Evolutionary conservation across 2,888 invertebrate species (phyloP), one percentile per base, ranked within the genome.

Genomic region (Patella depressa): DNA sequence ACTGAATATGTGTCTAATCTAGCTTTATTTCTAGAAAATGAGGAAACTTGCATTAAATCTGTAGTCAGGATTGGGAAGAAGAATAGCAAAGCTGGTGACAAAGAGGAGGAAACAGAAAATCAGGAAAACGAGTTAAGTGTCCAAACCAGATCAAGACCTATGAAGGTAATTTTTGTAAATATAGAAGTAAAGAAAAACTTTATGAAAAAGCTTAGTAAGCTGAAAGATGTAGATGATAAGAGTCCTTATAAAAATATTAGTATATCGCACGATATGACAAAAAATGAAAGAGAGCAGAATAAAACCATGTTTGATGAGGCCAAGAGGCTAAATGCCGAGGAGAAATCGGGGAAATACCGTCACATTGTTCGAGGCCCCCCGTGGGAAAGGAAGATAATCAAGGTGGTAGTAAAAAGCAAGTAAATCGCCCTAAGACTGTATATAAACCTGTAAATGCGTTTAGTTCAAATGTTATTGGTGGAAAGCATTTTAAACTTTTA

Each of bases 361-460:
- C 19, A 14, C 17, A 7, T 59, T 2, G 59, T 59, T 14, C 1
- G 59, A 17, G 15, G 59, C 11, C 59, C 59, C 17, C 59, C 59
- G 4, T 57, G 57, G 57, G 57, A 14, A 57, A 57, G 57, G 57
- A 14, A n/a, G 15, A 57, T 4, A 57, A n/a, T 57, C 15, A 14
- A 7, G n/a, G 57, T 57, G n/a, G 15, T n/a, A 57, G 57, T 57
- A 57, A 17, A 14, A 57, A 2, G n/a, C 2, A 57, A 17, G 2
- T 14, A 57, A n/a, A 17, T n/a, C 15, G 5, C n/a, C 3, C 57
- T 14, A 57, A 57, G 15, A 17, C n/a, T 57, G 57, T 57, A 57
- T n/a, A 57, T 57, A 57, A 57, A 57, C 14, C 57, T 57, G 57
- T 57, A 57, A 57, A 57, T 57, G n/a, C 57, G 57, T 55, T 55